phyloP scores from a whole-genome alignment of 2,888 invertebrate genomes.

The Leptinotarsa juncta region DNA sequence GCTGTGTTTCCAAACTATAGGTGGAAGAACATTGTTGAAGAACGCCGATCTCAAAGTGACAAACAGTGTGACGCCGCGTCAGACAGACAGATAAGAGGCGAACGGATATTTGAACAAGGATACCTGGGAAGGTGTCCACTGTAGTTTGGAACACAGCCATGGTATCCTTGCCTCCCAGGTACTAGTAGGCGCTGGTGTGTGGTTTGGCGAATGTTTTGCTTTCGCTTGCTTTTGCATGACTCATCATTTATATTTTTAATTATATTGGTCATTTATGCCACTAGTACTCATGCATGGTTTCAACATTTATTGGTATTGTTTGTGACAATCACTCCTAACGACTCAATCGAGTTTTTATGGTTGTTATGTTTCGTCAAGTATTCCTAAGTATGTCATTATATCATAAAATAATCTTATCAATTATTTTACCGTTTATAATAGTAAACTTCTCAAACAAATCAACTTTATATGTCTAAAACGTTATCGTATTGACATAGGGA shows the following conservation, averaged over 20 bases:
- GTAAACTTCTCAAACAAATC: too few species aligned
- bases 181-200: constrained; percentile 60
- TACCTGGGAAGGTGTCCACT: constrained; percentile 66
- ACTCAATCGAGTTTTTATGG: too few species aligned
- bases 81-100: constrained; percentile 51
- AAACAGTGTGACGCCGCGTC: constrained; percentile 37
- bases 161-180: constrained; percentile 75
- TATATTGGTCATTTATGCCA: background rate
- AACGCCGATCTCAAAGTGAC: constrained; percentile 36
- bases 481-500: too few species aligned
- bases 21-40: constrained; percentile 59
- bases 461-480: too few species aligned
- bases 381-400: too few species aligned
- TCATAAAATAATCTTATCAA: too few species aligned
- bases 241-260: constrained; percentile 3
- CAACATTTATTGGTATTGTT: background rate
- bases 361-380: too few species aligned
- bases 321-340: background rate
- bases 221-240: constrained; percentile 23
- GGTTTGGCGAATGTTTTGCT: constrained; percentile 29
- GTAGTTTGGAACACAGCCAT: constrained; percentile 74
- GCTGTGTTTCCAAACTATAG: constrained; percentile 68
- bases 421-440: too few species aligned
- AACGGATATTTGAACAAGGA: constrained; percentile 59
- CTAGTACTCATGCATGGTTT: background rate